A percentile compares a stretch with the other conserved stretches of the same genome.
Evolutionary conservation across 2,888 invertebrate species (phyloP).

Genomic region (Diaperis boleti): DNA sequence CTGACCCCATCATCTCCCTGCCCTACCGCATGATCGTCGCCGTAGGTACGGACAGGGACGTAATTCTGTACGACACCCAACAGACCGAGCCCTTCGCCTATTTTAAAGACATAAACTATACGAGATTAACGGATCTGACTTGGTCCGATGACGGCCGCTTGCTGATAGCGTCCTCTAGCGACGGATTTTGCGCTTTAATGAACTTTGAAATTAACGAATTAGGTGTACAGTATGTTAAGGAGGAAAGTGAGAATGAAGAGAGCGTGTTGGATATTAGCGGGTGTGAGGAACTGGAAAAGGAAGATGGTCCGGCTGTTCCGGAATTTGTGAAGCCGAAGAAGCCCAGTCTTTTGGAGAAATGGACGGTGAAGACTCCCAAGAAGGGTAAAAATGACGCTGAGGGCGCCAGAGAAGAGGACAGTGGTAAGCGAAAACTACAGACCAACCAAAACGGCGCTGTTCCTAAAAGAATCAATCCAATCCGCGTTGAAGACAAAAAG

Average conservation of each 20-base stretch:
- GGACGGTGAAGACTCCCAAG: slow-evolving; percentile 57
- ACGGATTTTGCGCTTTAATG: slow-evolving; percentile 89
- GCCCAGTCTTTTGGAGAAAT: slow-evolving; percentile 60
- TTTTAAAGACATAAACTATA: slow-evolving; percentile 89
- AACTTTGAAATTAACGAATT: slow-evolving; percentile 82
- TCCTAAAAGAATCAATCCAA: slow-evolving; percentile 40
- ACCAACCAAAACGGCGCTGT: no score
- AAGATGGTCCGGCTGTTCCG: slow-evolving; percentile 51
- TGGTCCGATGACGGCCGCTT: slow-evolving; percentile 87
- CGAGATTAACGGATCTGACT: slow-evolving; percentile 87
- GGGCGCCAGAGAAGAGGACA: neutral
- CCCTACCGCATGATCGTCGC: slow-evolving; percentile 91
- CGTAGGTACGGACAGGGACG: slow-evolving; percentile 87
- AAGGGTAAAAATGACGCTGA: slow-evolving; percentile 37
- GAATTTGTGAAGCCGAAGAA: slow-evolving; percentile 54
- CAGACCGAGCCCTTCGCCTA: slow-evolving; percentile 83
- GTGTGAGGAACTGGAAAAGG: slow-evolving; percentile 53
- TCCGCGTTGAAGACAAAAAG: slow-evolving; percentile 30
- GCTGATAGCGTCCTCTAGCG: slow-evolving; percentile 85
- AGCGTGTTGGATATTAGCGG: slow-evolving; percentile 54
- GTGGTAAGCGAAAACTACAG: slow-evolving; percentile 11
- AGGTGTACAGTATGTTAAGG: slow-evolving; percentile 71
- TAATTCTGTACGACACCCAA: slow-evolving; percentile 91
- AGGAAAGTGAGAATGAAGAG: slow-evolving; percentile 62
- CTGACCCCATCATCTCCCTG: slow-evolving; percentile 70